Evolutionary conservation across 2,113 vertebrate genomes (phyloP), one percentile per base, ranked within the genome.

Genomic region (Heloderma charlesbogerti): DNA sequence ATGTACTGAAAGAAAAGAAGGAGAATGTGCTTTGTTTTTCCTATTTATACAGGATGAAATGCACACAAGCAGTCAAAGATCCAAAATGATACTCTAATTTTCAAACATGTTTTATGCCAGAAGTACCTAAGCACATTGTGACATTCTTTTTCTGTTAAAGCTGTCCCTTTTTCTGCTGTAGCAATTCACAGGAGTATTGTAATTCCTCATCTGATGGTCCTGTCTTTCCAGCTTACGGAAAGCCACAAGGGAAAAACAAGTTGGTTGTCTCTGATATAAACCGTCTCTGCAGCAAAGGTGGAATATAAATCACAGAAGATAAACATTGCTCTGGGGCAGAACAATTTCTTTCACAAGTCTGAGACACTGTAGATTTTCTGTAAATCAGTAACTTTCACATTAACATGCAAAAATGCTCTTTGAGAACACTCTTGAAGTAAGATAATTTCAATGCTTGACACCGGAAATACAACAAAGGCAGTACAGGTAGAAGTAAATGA

Each of bases 141-240:
- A 10, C 60, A 78, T 79, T 79, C 75, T 77, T 79, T n/a, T 40
- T 22, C 27, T 22, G 81, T 66, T 77, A 79, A 91, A 89, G 40
- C 63, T 78, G 29, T 43, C 69, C 40, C 9, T n/a, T 37, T 78
- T 57, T 84, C 22, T 88, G 29, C 40, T 71, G 22, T 25, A 3
- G 25, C 75, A 79, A 79, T 54, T 91, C 74, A 88, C 45, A 60
- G 63, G 81, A 69, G 29, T 37, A 71, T 60, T 91, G 40, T 91
- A 85, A 80, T 85, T 86, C 82, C 87, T 85, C 87, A 88, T 84
- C 15, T 85, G 81, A 88, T 29, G 60, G 90, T 84, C 82, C 37
- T 85, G 66, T 93, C 88, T 88, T 82, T 40, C 71, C 4, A 71
- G 37, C 67, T 90, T 89, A 80, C 48, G 84, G 45, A 91, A 72